phyloP scores from a whole-genome alignment of 2,797 vertebrate species.

The Sebastolobus alascanus region DNA sequence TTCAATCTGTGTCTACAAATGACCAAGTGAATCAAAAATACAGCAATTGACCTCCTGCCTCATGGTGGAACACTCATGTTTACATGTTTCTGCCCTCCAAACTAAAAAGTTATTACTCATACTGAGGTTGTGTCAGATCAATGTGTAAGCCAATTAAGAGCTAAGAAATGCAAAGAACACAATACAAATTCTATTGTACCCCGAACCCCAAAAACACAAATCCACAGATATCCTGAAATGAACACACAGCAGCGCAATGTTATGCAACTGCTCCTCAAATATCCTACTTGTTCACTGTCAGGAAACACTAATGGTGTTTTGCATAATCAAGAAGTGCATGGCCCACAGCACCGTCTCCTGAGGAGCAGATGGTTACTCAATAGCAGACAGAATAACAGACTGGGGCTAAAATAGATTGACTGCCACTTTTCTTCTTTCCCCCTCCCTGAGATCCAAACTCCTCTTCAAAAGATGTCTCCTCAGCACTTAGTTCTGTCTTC shows the following conservation, averaged over 20 bases:
- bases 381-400: constrained; percentile 82
- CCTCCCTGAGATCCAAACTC: constrained; percentile 78
- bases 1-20: constrained; percentile 6
- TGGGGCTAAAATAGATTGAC: constrained; percentile 79
- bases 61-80: background rate
- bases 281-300: constrained; percentile 60
- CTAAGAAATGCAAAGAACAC: background rate
- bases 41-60: background rate
- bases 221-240: background rate
- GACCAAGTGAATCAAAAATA: background rate
- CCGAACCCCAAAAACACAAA: background rate
- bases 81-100: background rate
- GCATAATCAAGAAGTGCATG: constrained; percentile 74
- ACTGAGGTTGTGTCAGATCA: background rate
- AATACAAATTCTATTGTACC: background rate
- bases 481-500: constrained; percentile 80
- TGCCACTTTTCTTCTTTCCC: constrained; percentile 69
- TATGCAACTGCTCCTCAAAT: constrained; percentile 42
- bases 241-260: constrained; percentile 17
- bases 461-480: constrained; percentile 78
- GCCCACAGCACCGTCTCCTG: constrained; percentile 73
- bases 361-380: constrained; percentile 84
- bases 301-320: constrained; percentile 77
- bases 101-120: background rate
- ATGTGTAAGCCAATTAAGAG: background rate